These are phyloP conservation scores for Lucifuga dentata DNA, from an alignment of 2,113 vertebrate species.

Conservation along the genomic window DNA sequence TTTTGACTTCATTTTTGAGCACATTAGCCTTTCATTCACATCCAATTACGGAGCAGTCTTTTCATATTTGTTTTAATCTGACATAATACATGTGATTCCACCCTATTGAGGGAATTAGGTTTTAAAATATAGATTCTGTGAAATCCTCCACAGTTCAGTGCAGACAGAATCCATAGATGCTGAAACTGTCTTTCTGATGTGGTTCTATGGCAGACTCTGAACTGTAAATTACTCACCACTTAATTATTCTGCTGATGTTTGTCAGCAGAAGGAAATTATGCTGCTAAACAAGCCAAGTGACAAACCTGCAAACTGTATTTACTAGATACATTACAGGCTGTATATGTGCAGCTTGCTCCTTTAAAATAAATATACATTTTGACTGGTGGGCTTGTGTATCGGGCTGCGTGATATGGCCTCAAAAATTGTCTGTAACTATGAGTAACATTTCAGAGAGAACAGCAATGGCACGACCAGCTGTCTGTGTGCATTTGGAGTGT, in stretches of 20 bases:
- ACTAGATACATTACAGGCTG: neutral
- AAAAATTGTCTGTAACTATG: no score
- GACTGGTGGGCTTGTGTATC: neutral
- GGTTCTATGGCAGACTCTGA: slow-evolving; percentile 42
- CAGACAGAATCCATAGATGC: slow-evolving; percentile 19
- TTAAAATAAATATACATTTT: slow-evolving; percentile 2
- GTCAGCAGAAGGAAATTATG: slow-evolving; percentile 31
- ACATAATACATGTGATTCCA: neutral
- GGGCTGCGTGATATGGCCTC: no score
- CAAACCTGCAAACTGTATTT: slow-evolving; percentile 42
- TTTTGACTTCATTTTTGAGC: no score
- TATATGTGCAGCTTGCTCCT: slow-evolving; percentile 15
- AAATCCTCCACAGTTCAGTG: slow-evolving; percentile 17
- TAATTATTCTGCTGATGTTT: slow-evolving; percentile 38
- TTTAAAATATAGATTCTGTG: slow-evolving; percentile 32
- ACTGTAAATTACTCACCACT: slow-evolving; percentile 3
- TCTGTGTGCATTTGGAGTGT: no score
- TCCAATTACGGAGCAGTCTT: no score
- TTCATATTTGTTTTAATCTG: slow-evolving; percentile 16
- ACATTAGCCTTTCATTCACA: no score
- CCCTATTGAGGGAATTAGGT: slow-evolving; percentile 36
- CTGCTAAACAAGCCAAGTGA: slow-evolving; percentile 29
- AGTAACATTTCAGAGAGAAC: no score
- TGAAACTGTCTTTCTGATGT: slow-evolving; percentile 38
- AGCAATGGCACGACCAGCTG: no score